Percentiles rank a stretch among this genome's conserved stretches.
Evolutionary conservation across 2,888 invertebrate genomes (phyloP).

Genomic region (Desoria tigrina): DNA sequence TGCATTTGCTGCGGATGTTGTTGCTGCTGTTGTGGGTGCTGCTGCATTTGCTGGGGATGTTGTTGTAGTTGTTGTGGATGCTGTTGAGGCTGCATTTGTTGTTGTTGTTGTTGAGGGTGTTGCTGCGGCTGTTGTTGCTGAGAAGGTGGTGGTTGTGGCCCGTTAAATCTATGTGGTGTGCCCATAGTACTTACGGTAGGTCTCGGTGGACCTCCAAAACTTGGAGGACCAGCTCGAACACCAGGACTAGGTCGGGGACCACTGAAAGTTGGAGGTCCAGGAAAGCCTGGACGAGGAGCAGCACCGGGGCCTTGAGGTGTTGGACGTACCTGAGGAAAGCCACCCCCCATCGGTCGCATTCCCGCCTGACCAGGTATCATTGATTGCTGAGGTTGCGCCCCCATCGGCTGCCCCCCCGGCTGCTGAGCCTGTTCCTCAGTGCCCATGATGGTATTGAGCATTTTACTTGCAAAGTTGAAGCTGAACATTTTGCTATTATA

Average conservation of each 20-base stretch:
- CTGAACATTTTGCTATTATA: constrained; percentile 56
- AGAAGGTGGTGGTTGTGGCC: constrained; percentile 50
- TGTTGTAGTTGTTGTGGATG: constrained; percentile 43
- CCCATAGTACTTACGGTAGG: constrained; percentile 51
- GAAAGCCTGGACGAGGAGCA: constrained; percentile 47
- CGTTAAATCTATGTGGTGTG: constrained; percentile 52
- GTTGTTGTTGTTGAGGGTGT: constrained; percentile 34
- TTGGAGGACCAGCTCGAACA: constrained; percentile 50
- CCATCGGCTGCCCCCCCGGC: constrained; percentile 38
- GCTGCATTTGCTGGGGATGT: constrained; percentile 35
- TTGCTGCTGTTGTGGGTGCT: constrained; percentile 25
- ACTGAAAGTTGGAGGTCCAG: constrained; percentile 49
- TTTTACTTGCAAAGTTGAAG: constrained; percentile 59
- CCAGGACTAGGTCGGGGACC: constrained; percentile 53
- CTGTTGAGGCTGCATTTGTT: constrained; percentile 37
- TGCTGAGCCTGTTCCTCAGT: constrained; percentile 54
- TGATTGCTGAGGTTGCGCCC: constrained; percentile 33
- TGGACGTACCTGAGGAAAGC: constrained; percentile 43
- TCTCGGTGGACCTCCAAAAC: constrained; percentile 51
- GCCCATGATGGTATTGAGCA: constrained; percentile 59
- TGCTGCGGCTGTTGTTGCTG: constrained; percentile 37
- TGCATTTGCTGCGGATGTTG: constrained; percentile 48
- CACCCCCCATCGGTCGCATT: constrained; percentile 27
- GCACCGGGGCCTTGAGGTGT: constrained; percentile 48
- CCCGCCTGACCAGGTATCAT: constrained; percentile 31